phyloP scores from a whole-genome alignment of 2,797 vertebrate species.

The Eptatretus atami region DNA sequence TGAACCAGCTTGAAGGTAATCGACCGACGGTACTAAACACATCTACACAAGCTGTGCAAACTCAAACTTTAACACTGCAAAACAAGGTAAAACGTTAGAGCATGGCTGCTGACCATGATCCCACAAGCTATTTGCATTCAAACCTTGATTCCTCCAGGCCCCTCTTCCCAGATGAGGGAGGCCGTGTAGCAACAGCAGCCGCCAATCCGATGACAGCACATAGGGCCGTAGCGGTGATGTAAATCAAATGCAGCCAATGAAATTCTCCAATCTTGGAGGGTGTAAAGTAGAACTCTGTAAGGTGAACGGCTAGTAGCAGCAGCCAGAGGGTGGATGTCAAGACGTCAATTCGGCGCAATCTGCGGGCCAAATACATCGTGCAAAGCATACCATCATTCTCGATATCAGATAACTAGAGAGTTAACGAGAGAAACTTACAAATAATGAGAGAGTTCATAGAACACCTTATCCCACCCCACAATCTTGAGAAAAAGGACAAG shows the following conservation, averaged over 20 bases:
- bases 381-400: too few relatives aligned
- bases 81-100: too few relatives aligned
- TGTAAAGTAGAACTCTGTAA: conserved; percentile 19
- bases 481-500: too few relatives aligned
- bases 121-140: conserved; percentile 35
- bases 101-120: too few relatives aligned
- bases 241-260: conserved; percentile 35
- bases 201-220: conserved; percentile 71
- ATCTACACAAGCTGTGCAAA: too few relatives aligned
- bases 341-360: conserved; percentile 57
- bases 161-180: conserved; percentile 25
- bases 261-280: conserved; percentile 11
- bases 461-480: too few relatives aligned
- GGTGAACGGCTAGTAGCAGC: conserved; percentile 28
- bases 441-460: too few relatives aligned
- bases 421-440: too few relatives aligned
- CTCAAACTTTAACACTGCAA: too few relatives aligned
- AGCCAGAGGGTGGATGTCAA: conserved; percentile 53
- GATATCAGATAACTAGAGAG: too few relatives aligned
- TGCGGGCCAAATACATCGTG: conserved; percentile 11
- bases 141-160: conserved; percentile 76
- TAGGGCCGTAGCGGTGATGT: conserved; percentile 26
- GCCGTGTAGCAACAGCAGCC: conserved; percentile 46
- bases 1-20: too few relatives aligned
- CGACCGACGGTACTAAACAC: too few relatives aligned